phyloP scores from a whole-genome alignment of 2,113 vertebrate genomes.

The Nannobrachium achirus region DNA sequence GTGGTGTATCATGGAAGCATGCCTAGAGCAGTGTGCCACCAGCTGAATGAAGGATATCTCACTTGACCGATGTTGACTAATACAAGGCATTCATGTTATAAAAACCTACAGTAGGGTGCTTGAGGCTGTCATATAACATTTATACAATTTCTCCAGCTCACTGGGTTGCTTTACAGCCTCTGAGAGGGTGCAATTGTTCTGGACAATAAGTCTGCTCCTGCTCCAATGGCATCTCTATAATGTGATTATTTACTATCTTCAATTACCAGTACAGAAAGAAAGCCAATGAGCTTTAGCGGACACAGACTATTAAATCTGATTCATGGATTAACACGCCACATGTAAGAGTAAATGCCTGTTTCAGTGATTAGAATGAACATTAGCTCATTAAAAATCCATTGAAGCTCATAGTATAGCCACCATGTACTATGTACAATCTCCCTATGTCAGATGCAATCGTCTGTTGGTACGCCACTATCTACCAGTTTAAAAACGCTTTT shows the following conservation, averaged over 20 bases:
- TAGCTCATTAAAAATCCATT: constrained; percentile 59
- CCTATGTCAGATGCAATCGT: constrained; percentile 36
- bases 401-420: constrained; percentile 31
- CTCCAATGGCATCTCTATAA: constrained; percentile 45
- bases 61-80: constrained; percentile 7
- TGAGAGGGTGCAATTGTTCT: constrained; percentile 37
- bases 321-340: constrained; percentile 51
- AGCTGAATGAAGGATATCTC: background rate
- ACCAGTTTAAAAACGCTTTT: constrained; percentile 26
- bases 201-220: constrained; percentile 52
- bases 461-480: constrained; percentile 33
- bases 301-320: constrained; percentile 60
- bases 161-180: constrained; percentile 45
- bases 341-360: constrained; percentile 33
- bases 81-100: constrained; percentile 7
- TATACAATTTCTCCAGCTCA: constrained; percentile 27
- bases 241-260: constrained; percentile 67
- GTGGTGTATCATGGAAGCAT: too few relatives aligned
- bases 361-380: constrained; percentile 49
- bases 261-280: constrained; percentile 58
- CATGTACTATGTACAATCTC: constrained; percentile 51
- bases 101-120: constrained; percentile 12
- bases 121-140: constrained; percentile 44
- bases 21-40: too few relatives aligned
- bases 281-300: constrained; percentile 61